These are phyloP conservation scores for Caenorhabditis afra DNA, from an alignment of 2,888 invertebrate genomes.

Conservation along the genomic window DNA sequence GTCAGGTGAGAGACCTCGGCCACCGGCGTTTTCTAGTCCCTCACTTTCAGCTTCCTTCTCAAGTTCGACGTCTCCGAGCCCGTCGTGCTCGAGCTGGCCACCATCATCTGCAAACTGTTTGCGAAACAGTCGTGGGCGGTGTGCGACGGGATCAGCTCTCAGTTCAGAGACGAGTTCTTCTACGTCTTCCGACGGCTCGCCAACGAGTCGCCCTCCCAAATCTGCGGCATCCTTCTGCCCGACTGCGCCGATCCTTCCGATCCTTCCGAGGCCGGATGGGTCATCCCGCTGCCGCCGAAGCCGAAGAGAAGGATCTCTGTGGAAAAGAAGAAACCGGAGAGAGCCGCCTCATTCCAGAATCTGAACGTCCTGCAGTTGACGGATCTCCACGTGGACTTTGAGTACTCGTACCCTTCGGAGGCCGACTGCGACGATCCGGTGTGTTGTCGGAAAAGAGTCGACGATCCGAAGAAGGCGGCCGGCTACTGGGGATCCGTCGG, in stretches of 20 bases:
- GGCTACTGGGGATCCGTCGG: constrained; percentile 97
- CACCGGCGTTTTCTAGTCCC: not conserved
- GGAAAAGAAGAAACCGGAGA: constrained; percentile 16
- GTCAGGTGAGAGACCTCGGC: constrained; percentile 12
- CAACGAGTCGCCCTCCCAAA: constrained; percentile 66
- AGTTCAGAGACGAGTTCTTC: constrained; percentile 77
- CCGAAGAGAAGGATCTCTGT: constrained; percentile 13
- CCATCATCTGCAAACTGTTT: constrained; percentile 73
- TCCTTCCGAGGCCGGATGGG: constrained; percentile 77
- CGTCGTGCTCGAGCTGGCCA: constrained; percentile 72
- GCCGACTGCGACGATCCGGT: constrained; percentile 95
- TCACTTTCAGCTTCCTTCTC: constrained; percentile 56
- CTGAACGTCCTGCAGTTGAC: constrained; percentile 88
- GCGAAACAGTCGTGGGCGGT: constrained; percentile 73
- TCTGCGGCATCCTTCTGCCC: constrained; percentile 75
- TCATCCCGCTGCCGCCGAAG: constrained; percentile 61
- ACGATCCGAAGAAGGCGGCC: constrained; percentile 82
- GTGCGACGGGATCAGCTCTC: constrained; percentile 77
- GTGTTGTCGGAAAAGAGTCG: constrained; percentile 85
- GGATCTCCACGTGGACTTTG: constrained; percentile 95
- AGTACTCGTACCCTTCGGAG: constrained; percentile 90
- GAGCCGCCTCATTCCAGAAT: constrained; percentile 17
- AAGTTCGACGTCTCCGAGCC: constrained; percentile 72
- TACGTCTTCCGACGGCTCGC: constrained; percentile 76
- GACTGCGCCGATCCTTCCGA: constrained; percentile 83